Evolutionary conservation across 2,113 vertebrate species (phyloP).

Genomic region (Nematolebias whitei): DNA sequence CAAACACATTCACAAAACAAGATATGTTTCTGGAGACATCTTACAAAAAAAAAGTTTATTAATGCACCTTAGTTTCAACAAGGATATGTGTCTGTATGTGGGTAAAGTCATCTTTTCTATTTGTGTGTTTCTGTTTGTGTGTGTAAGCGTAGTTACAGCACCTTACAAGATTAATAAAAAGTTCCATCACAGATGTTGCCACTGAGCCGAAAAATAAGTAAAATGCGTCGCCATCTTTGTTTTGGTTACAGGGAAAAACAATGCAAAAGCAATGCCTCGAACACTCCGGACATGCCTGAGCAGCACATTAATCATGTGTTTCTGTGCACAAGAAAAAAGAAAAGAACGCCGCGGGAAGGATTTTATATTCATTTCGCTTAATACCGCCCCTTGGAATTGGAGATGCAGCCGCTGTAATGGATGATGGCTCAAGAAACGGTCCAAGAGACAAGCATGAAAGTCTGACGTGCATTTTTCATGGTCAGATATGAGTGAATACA

Average conservation of each 20-base stretch:
- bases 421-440: constrained; percentile 46
- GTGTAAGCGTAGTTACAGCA: constrained; percentile 6
- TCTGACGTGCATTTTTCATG: constrained; percentile 60
- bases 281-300: constrained; percentile 37
- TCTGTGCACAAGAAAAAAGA: constrained; percentile 50
- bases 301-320: constrained; percentile 66
- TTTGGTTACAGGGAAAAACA: constrained; percentile 56
- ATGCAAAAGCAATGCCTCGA: constrained; percentile 37
- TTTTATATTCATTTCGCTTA: constrained; percentile 66
- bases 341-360: constrained; percentile 56
- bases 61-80: constrained; percentile 13
- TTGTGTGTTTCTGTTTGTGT: constrained; percentile 14
- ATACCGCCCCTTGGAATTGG: constrained; percentile 38
- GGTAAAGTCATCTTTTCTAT: constrained; percentile 8
- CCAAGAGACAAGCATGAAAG: constrained; percentile 27
- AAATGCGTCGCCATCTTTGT: constrained; percentile 49
- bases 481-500: constrained; percentile 46
- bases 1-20: background rate
- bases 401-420: constrained; percentile 51
- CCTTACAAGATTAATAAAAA: constrained; percentile 56
- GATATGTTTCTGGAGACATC: constrained; percentile 36
- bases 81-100: constrained; percentile 17
- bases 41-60: constrained; percentile 7
- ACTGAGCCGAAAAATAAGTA: constrained; percentile 48
- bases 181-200: constrained; percentile 46